Evolutionary conservation across 2,888 invertebrate species (phyloP), one percentile per base, ranked within the genome.

Genomic region (Crematogaster levior): DNA sequence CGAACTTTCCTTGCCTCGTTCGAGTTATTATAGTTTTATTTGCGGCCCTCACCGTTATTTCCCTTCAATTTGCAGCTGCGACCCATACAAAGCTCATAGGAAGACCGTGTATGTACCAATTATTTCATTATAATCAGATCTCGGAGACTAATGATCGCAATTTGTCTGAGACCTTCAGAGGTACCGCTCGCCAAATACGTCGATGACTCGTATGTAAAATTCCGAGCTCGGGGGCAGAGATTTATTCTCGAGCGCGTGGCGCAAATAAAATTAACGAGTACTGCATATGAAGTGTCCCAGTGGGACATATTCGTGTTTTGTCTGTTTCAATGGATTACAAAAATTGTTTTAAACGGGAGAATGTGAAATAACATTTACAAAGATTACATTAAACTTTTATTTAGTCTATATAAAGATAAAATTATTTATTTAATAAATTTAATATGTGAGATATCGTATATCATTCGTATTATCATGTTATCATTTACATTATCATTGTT

Each of bases 71-170:
- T 77, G 83, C 88, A 88, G 86, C 86, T 88, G 87, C 63, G 60
- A 61, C n/a, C 24, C 30, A n/a, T 37, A 43, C 61, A 61, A 65
- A 56, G 24, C 37, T 37, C 63, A 84, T 70, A 70, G 70, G 56
- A 46, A 24, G 56, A 79, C 56, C 34, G 24, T 70, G 70, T 70
- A 24, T n/a, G n/a, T 21, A 63, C 63, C 88, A 88, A 88, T 88
- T 88, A 88, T 88, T 88, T 88, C 88, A 88, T 88, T 88, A 88
- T 83, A 86, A 86, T 88, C 88, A 66, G 58, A 83, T 77, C 48
- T n/a, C 40, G 65, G 66, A 86, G 85, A 83, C 88, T 88, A 83
- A 88, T 84, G 88, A 86, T 82, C 80, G 89, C 77, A 88, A 88
- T 88, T 88, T 88, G 84, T 61, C 70, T 80, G 88, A 77, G 80